Percentiles rank a stretch among this genome's conserved stretches.
Evolutionary conservation across 2,113 vertebrate genomes (phyloP).

Genomic region (Herpetotheres cachinnans): DNA sequence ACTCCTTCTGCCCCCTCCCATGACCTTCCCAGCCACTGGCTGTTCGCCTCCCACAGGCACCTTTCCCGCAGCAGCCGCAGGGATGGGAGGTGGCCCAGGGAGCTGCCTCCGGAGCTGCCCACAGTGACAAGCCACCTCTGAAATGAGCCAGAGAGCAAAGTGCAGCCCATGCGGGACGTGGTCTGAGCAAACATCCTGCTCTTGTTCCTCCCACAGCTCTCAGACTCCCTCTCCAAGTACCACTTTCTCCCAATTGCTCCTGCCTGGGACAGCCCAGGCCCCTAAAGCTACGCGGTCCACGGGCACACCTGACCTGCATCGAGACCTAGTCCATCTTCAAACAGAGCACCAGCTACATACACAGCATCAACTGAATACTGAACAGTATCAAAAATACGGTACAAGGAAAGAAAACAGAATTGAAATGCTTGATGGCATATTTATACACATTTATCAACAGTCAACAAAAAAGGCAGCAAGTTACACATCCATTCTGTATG

Average conservation of each 20-base stretch:
- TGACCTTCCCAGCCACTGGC: fast-evolving
- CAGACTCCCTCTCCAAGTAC: background rate
- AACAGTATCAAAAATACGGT: conserved; percentile 49
- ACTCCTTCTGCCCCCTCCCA: background rate
- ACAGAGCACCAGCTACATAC: conserved; percentile 50
- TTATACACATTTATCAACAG: conserved; percentile 68
- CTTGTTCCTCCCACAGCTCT: background rate
- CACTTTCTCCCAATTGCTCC: background rate
- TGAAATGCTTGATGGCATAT: conserved; percentile 58
- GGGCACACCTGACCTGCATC: background rate
- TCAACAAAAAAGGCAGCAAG: conserved; percentile 52
- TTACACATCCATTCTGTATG: conserved; percentile 71
- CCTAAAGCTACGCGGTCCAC: background rate
- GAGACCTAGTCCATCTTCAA: background rate
- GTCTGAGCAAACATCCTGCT: background rate
- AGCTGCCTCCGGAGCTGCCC: background rate
- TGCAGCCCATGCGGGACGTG: background rate
- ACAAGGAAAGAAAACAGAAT: conserved; percentile 49
- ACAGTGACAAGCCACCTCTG: background rate
- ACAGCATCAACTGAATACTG: conserved; percentile 59
- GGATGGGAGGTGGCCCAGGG: background rate
- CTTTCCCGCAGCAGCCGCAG: background rate
- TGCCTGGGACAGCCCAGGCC: background rate
- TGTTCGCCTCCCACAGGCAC: background rate
- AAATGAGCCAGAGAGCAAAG: background rate